Conservation (phyloP, 2,888 invertebrate species). For the Pheosia gnoma region DNA sequence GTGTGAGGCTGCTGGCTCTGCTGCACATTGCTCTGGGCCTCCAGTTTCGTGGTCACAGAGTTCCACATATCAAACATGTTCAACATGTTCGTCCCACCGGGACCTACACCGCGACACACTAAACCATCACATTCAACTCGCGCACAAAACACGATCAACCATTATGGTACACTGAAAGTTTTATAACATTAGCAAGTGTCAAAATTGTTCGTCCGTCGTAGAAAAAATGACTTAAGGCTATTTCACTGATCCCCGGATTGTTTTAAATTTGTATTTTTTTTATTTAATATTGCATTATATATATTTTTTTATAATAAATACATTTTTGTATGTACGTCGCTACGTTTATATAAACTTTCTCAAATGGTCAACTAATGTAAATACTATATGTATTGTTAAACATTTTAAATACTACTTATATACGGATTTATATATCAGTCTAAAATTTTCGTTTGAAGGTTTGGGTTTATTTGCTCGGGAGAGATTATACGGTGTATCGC, state of each 20-base stretch:
- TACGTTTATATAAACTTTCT: slow-evolving; percentile 74
- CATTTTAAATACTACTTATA: slow-evolving; percentile 50
- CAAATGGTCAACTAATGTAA: slow-evolving; percentile 84
- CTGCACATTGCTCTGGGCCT: slow-evolving; percentile 86
- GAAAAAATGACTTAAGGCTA: slow-evolving; percentile 73
- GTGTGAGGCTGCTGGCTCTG: slow-evolving; percentile 90
- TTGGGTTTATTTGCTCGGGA: slow-evolving; percentile 75
- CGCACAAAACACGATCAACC: slow-evolving; percentile 51
- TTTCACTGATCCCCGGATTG: slow-evolving; percentile 76
- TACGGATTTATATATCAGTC: slow-evolving; percentile 82
- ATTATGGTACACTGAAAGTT: slow-evolving; percentile 62
- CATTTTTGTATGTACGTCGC: slow-evolving; percentile 51
- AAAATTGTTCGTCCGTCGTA: slow-evolving; percentile 76
- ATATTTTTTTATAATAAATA: slow-evolving; percentile 54
- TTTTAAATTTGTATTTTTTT: slow-evolving; percentile 63
- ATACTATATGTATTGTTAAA: slow-evolving; percentile 69
- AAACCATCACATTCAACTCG: slow-evolving; percentile 43
- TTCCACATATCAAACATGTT: slow-evolving; percentile 94
- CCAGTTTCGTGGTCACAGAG: slow-evolving; percentile 90
- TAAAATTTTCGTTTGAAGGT: slow-evolving; percentile 81
- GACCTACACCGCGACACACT: slow-evolving; percentile 47
- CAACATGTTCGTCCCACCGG: slow-evolving; percentile 69
- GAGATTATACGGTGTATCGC: slow-evolving; percentile 56
- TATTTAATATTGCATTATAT: slow-evolving; percentile 55
- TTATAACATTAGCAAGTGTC: slow-evolving; percentile 47